Evolutionary conservation across 2,888 invertebrate species (phyloP), one percentile per base, ranked within the genome.

Genomic region (Brachyopa scutellaris): DNA sequence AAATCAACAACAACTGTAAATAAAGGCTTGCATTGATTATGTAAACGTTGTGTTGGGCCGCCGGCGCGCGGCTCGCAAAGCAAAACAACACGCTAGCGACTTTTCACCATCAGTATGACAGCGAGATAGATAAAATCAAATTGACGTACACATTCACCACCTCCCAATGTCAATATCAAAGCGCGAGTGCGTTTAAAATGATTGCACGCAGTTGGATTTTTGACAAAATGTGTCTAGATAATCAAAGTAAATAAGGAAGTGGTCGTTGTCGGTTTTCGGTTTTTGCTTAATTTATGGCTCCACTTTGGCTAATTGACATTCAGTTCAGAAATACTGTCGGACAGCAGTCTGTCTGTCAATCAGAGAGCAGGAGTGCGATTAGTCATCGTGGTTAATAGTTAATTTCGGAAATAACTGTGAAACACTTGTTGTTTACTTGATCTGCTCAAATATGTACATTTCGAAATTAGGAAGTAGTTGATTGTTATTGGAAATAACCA

Each of bases 151-250:
- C 74, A 76, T 45, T 69, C 62, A 51, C 59, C 57, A 45, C 76
- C 69, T 70, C 33, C 80, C 80, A 80, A 80, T 80, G 80, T 80
- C 80, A 80, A 80, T 80, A 80, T 64, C 80, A 80, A 38, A 69
- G 49, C n/a, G 49, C n/a, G 42, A 33, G 26, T 72, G 57, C 55
- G 55, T 42, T 62, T 19, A 29, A 80, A 74, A 69, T 80, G 40
- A 76, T 69, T 80, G 57, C 76, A 64, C 49, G 69, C 57, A 64
- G 69, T 70, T 62, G 69, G 42, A 36, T 70, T 80, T 80, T 80
- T 59, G 80, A 69, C 76, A 76, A 80, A 70, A 64, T 69, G 62
- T 64, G 38, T 70, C 51, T 59, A 59, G 80, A 80, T 80, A 76
- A 80, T 76, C 57, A 64, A 59, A 59, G 51, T 80, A 70, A 80